Evolutionary conservation across 1,140 invertebrate species (phyloP).

Genomic region (Parapsyche elsis): DNA sequence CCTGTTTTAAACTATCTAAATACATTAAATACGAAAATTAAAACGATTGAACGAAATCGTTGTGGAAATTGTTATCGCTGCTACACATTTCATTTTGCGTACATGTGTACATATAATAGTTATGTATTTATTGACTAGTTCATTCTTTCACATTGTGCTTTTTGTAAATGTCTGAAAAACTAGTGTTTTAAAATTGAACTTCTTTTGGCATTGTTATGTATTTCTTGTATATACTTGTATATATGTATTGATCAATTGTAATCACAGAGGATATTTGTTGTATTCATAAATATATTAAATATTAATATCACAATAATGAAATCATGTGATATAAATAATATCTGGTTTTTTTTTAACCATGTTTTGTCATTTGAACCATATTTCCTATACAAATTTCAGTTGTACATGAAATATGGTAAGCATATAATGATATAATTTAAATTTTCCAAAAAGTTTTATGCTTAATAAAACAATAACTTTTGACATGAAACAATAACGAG

Average conservation of each 20-base stretch:
- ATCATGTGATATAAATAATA: slow-evolving; percentile 35
- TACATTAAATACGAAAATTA: not conserved
- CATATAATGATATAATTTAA: too few relatives aligned
- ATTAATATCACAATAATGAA: slow-evolving; percentile 34
- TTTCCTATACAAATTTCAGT: too few relatives aligned
- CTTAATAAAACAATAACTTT: too few relatives aligned
- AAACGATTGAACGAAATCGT: not conserved
- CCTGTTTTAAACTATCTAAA: not conserved
- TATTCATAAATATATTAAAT: slow-evolving; percentile 21
- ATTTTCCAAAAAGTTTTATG: too few relatives aligned
- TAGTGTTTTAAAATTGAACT: not conserved
- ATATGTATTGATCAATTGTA: slow-evolving; percentile 27
- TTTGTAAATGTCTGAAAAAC: not conserved
- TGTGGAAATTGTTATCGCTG: not conserved
- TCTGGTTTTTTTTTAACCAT: too few relatives aligned
- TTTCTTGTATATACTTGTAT: slow-evolving; percentile 37
- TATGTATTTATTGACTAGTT: slow-evolving; percentile 8
- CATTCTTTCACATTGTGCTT: slow-evolving; percentile 14
- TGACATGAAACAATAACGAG: too few relatives aligned
- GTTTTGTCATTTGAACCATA: too few relatives aligned
- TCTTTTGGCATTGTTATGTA: slow-evolving; percentile 19
- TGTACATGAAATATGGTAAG: too few relatives aligned
- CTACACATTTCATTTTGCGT: not conserved
- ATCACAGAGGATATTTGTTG: slow-evolving; percentile 34
- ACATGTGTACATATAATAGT: not conserved